Conservation (phyloP, 2,888 invertebrate genomes). For the Mythimna albipuncta region DNA sequence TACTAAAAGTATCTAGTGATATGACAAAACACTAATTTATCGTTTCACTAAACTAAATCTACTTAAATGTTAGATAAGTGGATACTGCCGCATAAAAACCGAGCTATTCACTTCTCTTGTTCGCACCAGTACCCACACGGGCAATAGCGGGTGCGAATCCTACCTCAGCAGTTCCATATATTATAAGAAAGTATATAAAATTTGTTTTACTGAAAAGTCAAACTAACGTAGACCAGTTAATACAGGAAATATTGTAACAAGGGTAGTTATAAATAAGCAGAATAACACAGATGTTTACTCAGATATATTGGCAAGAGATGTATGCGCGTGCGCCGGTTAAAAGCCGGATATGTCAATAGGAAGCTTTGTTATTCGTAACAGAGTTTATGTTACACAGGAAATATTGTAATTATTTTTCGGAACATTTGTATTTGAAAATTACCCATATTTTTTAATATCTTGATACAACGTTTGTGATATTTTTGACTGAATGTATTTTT, state of each 20-base stretch:
- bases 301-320: conserved; percentile 49
- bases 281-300: conserved; percentile 35
- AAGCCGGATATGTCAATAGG: conserved; percentile 59
- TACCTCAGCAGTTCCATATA: too few species aligned
- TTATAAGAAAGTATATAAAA: too few species aligned
- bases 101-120: too few species aligned
- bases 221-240: background rate
- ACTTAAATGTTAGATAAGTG: too few species aligned
- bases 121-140: too few species aligned
- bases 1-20: too few species aligned
- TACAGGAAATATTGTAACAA: conserved; percentile 33
- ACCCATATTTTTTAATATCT: background rate
- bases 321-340: conserved; percentile 39
- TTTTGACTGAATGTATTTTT: background rate
- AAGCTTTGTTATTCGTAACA: conserved; percentile 27
- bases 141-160: too few species aligned
- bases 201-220: background rate
- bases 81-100: too few species aligned
- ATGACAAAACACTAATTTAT: too few species aligned
- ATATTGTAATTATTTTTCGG: conserved; percentile 1
- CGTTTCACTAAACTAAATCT: too few species aligned
- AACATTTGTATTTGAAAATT: background rate
- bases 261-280: conserved; percentile 41
- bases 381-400: conserved; percentile 34
- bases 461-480: background rate